Base-by-base conservation (phyloP, 2,797 vertebrate species). In the Nannoperca australis region DNA sequence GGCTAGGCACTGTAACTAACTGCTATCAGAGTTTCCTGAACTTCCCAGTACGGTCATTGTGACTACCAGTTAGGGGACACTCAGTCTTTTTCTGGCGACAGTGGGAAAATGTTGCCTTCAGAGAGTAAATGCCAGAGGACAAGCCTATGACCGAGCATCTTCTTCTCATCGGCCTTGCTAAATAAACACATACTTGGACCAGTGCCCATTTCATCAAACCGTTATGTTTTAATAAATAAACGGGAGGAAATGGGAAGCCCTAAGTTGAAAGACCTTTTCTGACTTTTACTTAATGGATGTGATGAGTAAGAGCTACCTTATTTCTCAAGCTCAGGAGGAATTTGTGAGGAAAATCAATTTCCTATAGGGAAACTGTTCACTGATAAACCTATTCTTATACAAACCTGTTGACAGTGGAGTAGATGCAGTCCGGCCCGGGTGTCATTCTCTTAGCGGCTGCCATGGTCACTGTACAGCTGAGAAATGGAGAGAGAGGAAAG, bases 151-250 rank as follows among this genome's bases (percentile, higher is more conserved):
- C 83, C 76, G 79, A 90, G 79, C 78, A 93, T 92, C 87, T 85
- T 88, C 84, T 92, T 93, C 89, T 93, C 91, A 94, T 89, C 78
- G 8, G 73, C 86, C 82, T 87, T 36, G 24, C 70, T 86, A 91
- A 90, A 91, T 94, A 95, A 94, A 94, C 90, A 94, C 65, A 88
- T 71, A 45, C 77, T 92, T 95, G 93, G 93, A 92, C 60, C 5
- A 0, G 6, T 13, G 87, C 92, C 93, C 80, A 83, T 85, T 93
- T 88, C 88, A 93, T 93, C 84, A 85, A 87, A 87, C 88, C 82
- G 85, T 85, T 90, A 89, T 86, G 75, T 86, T 85, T 81, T 87
- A 88, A 87, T 91, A 94, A 95, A 94, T 92, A 94, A 93, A 93
- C 87, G 6, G n/a, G 86, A 91, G 91, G 92, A 95, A 94, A 92